Conservation (phyloP, 2,797 vertebrate species). For the Gallinago nigripennis region DNA sequence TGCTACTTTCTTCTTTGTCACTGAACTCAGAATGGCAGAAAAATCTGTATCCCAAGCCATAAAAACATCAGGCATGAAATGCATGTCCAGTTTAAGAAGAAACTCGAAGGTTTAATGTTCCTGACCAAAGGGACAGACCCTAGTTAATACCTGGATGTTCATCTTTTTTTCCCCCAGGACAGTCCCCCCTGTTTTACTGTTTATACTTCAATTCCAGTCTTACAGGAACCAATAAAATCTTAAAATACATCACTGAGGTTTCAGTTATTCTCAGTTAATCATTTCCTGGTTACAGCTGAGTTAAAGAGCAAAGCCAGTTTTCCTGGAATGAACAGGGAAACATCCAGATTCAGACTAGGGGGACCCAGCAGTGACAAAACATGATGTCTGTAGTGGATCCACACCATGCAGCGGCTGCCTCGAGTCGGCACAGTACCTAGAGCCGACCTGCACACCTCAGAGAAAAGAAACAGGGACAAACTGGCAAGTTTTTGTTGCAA, state of each 20-base stretch:
- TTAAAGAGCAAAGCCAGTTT: neutral
- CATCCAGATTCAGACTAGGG: neutral
- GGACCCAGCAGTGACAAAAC: neutral
- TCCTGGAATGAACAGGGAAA: neutral
- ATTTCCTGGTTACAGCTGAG: slow-evolving; percentile 15
- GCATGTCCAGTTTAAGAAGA: neutral
- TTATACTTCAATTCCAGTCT: neutral
- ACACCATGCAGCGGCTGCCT: neutral
- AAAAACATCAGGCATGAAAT: neutral
- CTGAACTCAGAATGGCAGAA: neutral
- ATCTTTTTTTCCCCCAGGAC: fast-evolving
- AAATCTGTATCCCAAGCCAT: neutral
- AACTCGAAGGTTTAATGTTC: neutral
- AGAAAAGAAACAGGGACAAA: neutral
- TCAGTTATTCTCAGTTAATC: slow-evolving; percentile 28
- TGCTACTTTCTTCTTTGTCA: neutral
- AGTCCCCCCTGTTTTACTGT: neutral
- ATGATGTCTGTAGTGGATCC: neutral
- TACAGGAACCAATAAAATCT: neutral
- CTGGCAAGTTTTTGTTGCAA: neutral
- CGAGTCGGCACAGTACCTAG: neutral
- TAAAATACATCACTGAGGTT: neutral
- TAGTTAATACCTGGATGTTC: neutral
- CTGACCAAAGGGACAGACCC: neutral
- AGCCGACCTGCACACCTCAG: neutral